These are phyloP conservation scores for Malthinus seriepunctatus DNA, from an alignment of 2,888 invertebrate species.

Conservation along the genomic window DNA sequence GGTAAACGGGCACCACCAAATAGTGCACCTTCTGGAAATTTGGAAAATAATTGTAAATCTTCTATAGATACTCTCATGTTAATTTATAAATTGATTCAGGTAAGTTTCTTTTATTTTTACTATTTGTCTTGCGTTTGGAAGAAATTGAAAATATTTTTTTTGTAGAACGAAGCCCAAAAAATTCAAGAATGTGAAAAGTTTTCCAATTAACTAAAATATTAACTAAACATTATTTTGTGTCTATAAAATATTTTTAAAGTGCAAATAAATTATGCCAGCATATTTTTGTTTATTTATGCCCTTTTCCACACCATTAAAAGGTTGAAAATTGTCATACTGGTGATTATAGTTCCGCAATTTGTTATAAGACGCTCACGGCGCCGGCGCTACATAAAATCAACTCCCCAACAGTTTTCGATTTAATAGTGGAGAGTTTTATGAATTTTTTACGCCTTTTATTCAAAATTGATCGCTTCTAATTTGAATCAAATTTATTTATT, in stretches of 20 bases:
- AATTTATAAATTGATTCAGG: slow-evolving; percentile 64
- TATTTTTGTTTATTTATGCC: too few relatives aligned
- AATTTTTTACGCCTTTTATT: too few relatives aligned
- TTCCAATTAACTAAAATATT: slow-evolving; percentile 28
- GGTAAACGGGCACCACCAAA: slow-evolving; percentile 44
- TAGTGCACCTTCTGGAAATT: slow-evolving; percentile 34
- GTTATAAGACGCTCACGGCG: too few relatives aligned
- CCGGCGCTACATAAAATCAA: too few relatives aligned
- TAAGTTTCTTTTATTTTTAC: slow-evolving; percentile 37
- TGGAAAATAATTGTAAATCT: slow-evolving; percentile 56
- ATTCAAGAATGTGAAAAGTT: slow-evolving; percentile 50
- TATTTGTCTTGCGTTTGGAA: neutral
- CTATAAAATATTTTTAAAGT: slow-evolving; percentile 16
- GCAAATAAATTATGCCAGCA: slow-evolving; percentile 12
- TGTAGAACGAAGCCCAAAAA: slow-evolving; percentile 52
- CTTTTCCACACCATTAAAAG: too few relatives aligned
- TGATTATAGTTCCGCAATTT: too few relatives aligned
- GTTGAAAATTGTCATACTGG: too few relatives aligned
- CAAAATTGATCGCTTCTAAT: too few relatives aligned
- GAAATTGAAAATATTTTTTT: slow-evolving; percentile 30
- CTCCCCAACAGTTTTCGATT: too few relatives aligned
- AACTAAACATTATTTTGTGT: slow-evolving; percentile 33
- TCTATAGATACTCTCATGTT: slow-evolving; percentile 60
- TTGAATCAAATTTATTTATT: too few relatives aligned
- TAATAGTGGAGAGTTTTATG: too few relatives aligned